Conservation (phyloP, 2,113 vertebrate genomes). For the Regulus satrapa region DNA sequence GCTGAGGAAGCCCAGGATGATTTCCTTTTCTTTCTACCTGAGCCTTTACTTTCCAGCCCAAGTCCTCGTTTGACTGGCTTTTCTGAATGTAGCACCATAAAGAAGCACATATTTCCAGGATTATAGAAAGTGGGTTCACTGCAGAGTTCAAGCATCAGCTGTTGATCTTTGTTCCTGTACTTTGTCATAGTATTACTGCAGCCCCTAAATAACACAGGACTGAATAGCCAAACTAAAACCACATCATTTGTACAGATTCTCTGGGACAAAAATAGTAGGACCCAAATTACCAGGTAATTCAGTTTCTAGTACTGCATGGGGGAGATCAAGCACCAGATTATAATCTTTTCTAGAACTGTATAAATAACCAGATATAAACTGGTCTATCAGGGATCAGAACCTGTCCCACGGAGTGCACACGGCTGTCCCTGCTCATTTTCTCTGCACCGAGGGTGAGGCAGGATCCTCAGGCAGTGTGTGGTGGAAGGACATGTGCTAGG, state of each 20-base stretch:
- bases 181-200: background rate
- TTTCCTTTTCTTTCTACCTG: background rate
- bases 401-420: background rate
- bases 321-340: background rate
- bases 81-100: background rate
- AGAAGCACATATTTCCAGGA: background rate
- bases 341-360: background rate
- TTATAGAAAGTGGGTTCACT: background rate
- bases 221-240: background rate
- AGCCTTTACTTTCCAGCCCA: background rate
- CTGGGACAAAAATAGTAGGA: background rate
- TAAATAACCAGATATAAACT: background rate
- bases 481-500: background rate
- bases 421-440: background rate
- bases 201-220: background rate
- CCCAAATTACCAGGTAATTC: background rate
- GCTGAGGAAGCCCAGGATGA: background rate
- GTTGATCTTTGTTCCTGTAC: background rate
- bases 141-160: conserved; percentile 4
- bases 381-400: background rate
- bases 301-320: background rate
- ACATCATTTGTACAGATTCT: background rate
- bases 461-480: background rate
- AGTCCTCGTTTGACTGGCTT: background rate
- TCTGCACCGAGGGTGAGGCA: background rate